Conservation (phyloP, 2,797 vertebrate genomes). For the Nothura maculosa region DNA sequence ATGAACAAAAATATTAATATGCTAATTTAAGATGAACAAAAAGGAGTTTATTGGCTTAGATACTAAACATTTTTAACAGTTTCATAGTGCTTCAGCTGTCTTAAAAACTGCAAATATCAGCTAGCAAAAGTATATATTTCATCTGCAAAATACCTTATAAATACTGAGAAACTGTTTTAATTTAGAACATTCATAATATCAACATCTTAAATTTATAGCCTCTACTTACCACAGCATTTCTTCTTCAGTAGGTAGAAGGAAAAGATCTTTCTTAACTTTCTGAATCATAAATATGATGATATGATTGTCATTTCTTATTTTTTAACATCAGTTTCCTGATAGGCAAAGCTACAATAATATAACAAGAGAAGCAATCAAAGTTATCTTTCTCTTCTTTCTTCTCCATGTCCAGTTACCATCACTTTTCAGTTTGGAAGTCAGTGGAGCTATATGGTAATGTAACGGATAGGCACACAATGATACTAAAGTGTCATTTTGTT, state of each 20-base stretch:
- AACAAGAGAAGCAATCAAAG: neutral
- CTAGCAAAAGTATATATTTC: neutral
- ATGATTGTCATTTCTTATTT: neutral
- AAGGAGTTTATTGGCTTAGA: neutral
- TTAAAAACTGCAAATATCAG: neutral
- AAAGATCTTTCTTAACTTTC: neutral
- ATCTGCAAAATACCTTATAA: neutral
- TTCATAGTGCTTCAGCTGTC: neutral
- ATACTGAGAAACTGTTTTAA: neutral
- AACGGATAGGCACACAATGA: neutral
- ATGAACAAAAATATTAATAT: neutral
- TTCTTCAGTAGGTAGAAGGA: fast-evolving
- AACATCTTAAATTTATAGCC: neutral
- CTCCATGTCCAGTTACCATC: neutral
- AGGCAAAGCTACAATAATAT: neutral
- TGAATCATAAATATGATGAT: neutral
- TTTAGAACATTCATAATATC: neutral
- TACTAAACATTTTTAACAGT: neutral
- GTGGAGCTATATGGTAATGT: neutral
- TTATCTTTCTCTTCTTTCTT: neutral
- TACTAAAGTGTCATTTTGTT: neutral
- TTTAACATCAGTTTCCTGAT: neutral
- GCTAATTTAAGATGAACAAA: neutral
- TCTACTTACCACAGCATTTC: neutral
- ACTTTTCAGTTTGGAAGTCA: neutral